A percentile compares a stretch with the other conserved stretches of the same genome.
Evolutionary conservation across 1,140 invertebrate species (phyloP).

Genomic region (Conopomorpha cramerella): DNA sequence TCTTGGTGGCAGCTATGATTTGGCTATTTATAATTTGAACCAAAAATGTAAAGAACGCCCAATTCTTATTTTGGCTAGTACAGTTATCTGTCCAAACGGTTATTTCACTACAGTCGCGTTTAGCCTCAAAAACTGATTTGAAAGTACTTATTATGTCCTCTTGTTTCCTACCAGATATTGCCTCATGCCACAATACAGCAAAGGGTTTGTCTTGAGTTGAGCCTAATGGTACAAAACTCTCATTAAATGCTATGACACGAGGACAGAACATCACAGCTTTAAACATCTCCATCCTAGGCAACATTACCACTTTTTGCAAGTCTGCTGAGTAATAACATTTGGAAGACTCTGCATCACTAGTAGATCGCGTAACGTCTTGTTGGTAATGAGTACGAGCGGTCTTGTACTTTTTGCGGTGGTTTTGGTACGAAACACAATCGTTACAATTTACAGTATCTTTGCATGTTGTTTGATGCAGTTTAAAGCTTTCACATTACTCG

Average conservation of each 20-base stretch:
- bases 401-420: slow-evolving; percentile 1
- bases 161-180: slow-evolving; percentile 8
- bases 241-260: slow-evolving; percentile 7
- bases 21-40: slow-evolving; percentile 7
- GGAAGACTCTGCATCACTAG: too few relatives aligned
- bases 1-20: slow-evolving; percentile 7
- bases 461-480: slow-evolving; percentile 8
- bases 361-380: slow-evolving; percentile 29
- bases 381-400: slow-evolving; percentile 8
- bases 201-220: slow-evolving; percentile 5
- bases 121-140: slow-evolving; percentile 5
- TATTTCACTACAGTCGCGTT: slow-evolving; percentile 11
- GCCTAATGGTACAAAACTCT: too few relatives aligned
- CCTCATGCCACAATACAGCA: slow-evolving; percentile 11
- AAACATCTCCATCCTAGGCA: slow-evolving; percentile 19
- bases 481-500: slow-evolving; percentile 16
- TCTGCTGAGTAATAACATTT: too few relatives aligned
- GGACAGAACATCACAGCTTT: slow-evolving; percentile 13
- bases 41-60: slow-evolving; percentile 13
- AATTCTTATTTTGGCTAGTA: slow-evolving; percentile 18
- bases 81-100: slow-evolving; percentile 18
- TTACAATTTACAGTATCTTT: slow-evolving; percentile 2
- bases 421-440: slow-evolving; percentile 2
- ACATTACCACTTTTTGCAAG: too few relatives aligned
- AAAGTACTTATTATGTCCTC: slow-evolving; percentile 9